Conservation (phyloP, 2,888 invertebrate genomes). For the Exephanes ischioxanthus region DNA sequence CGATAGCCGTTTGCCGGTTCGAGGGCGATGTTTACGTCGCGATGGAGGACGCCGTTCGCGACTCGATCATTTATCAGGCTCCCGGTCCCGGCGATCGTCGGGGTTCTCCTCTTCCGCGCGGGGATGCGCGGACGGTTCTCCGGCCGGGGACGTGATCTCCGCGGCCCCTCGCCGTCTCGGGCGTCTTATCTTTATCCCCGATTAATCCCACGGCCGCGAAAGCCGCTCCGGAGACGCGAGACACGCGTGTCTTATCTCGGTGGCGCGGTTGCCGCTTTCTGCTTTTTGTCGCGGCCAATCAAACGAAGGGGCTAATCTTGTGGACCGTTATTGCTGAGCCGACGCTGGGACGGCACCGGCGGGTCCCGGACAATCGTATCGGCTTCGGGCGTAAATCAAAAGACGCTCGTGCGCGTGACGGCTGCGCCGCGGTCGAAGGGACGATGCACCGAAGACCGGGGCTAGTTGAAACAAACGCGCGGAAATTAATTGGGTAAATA, state of each 20-base stretch:
- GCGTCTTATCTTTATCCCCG: constrained; percentile 48
- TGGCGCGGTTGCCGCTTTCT: constrained; percentile 26
- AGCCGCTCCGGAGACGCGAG: neutral
- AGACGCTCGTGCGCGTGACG: no score
- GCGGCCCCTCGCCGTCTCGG: constrained; percentile 4
- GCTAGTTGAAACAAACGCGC: no score
- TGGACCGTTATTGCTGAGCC: constrained; percentile 44
- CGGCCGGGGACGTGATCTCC: constrained; percentile 12
- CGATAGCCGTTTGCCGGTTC: constrained; percentile 18
- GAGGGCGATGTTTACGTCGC: constrained; percentile 23
- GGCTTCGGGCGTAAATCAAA: no score
- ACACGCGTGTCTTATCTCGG: constrained; percentile 60
- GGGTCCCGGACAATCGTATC: neutral
- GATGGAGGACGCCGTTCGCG: constrained; percentile 28
- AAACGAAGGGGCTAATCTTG: constrained; percentile 47
- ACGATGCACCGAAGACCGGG: no score
- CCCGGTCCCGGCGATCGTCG: neutral
- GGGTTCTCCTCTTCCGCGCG: constrained; percentile 20
- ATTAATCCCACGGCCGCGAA: constrained; percentile 30
- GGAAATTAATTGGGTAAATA: no score
- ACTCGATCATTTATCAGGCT: constrained; percentile 55
- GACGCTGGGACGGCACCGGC: neutral
- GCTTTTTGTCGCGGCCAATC: constrained; percentile 30
- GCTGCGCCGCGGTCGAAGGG: no score
- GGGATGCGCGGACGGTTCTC: neutral